Evolutionary conservation across 2,888 invertebrate species (phyloP).

Genomic region (Dasysyrphus tricinctus): DNA sequence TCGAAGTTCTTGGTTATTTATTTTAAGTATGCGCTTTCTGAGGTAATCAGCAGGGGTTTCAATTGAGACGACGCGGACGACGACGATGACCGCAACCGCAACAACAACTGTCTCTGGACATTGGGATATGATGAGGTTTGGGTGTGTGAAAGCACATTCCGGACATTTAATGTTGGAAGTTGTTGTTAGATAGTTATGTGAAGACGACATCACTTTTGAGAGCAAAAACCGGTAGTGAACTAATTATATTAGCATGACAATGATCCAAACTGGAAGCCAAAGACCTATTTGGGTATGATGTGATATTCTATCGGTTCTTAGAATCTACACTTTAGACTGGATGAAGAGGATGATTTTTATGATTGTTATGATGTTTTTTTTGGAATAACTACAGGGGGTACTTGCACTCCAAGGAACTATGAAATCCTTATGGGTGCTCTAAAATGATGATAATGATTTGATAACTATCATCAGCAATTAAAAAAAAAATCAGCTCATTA

Average conservation of each 20-base stretch:
- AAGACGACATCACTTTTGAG: background rate
- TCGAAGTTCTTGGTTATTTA: conserved; percentile 63
- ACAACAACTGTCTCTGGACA: background rate
- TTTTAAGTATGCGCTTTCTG: conserved; percentile 46
- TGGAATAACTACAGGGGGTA: conserved; percentile 51
- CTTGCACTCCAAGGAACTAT: conserved; percentile 2
- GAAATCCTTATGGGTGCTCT: conserved; percentile 21
- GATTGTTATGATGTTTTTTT: background rate
- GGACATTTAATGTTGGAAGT: conserved; percentile 24
- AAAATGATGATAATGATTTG: background rate
- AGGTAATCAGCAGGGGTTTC: conserved; percentile 58
- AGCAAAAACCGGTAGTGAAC: conserved; percentile 74
- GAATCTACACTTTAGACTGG: conserved; percentile 27
- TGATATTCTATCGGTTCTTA: conserved; percentile 45
- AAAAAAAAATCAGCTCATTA: conserved; percentile 1
- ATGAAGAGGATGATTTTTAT: conserved; percentile 30
- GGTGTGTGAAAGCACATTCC: conserved; percentile 48
- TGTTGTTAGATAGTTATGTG: conserved; percentile 29
- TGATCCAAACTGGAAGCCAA: conserved; percentile 54
- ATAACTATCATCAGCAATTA: background rate
- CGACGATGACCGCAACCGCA: no score
- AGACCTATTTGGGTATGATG: conserved; percentile 10
- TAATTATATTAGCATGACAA: conserved; percentile 74
- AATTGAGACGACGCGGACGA: background rate
- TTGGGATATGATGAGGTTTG: conserved; percentile 6